Evolutionary conservation across 2,113 vertebrate species (phyloP).

Genomic region (Abramis brama): DNA sequence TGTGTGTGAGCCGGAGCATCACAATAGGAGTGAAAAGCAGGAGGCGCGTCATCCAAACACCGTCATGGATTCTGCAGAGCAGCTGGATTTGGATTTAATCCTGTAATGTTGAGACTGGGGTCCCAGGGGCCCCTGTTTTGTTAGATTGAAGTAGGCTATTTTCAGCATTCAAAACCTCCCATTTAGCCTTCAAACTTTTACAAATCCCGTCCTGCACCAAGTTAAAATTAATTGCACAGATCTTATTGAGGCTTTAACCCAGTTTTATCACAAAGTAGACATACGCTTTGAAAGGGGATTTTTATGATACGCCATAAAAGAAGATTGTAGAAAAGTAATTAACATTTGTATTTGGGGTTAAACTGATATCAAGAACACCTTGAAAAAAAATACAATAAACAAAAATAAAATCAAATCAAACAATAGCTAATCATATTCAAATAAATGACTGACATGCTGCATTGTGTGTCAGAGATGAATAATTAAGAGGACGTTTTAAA

Average conservation of each 20-base stretch:
- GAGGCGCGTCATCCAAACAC: slow-evolving; percentile 72
- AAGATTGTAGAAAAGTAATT: not conserved
- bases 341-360: not conserved
- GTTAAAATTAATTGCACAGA: no score
- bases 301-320: not conserved
- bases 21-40: slow-evolving; percentile 76
- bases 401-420: not conserved
- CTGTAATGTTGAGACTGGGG: not conserved
- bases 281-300: not conserved
- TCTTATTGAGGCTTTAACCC: no score
- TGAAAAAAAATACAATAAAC: not conserved
- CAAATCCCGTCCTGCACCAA: not conserved
- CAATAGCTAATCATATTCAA: not conserved
- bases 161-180: not conserved
- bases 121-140: not conserved
- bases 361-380: not conserved
- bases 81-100: slow-evolving; percentile 65
- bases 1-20: slow-evolving; percentile 69
- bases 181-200: not conserved
- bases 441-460: not conserved
- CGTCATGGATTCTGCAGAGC: slow-evolving; percentile 66
- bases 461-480: not conserved
- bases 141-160: not conserved
- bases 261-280: no score
- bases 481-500: no score